Evolutionary conservation across 1,140 invertebrate species (phyloP), one percentile per base, ranked within the genome.

Genomic region (Magallana gigas): DNA sequence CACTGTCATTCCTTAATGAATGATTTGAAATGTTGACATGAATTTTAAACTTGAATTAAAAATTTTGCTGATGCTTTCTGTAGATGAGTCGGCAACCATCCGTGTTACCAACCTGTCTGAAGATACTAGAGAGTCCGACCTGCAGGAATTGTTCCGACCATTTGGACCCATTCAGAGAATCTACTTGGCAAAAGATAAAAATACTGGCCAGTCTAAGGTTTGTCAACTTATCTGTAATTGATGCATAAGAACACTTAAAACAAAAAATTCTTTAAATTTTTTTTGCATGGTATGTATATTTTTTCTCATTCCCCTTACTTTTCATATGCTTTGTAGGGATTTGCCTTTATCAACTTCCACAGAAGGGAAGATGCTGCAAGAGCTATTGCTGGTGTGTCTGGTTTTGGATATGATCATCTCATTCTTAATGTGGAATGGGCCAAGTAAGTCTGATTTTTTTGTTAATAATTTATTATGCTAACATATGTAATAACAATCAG

Each of bases 341-440:
- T 99, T 96, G 98, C 98, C 57, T 99, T 99, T 93, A 97, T 99
- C 80, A 99, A 99, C 93, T 99, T 98, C 94, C 98, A 97, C 94
- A 96, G 97, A 88, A 96, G 97, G 91, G 96, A 97, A 92, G 98
- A 99, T 95, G 99, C 99, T 60, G 97, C 97, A 18, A 96, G 97
- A 92, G 99, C 99, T 87, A 99, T 99, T 91, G 95, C 96, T 87
- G 96, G 96, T 71, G 96, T 99, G 7, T 97, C 99, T 94, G 99
- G 98, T 4, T 97, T 98, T 95, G 98, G 99, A 88, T 99, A 99
- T 95, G 98, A 99, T 95, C 98, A 99, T 96, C 96, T 99, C 85
- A 99, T 99, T 94, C 95, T 99, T 12, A 98, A 97, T 95, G 99
- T 99, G 23, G 99, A 99, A 96, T 99, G 99, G 99, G 99, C 99